Conservation (phyloP, 2,797 vertebrate species). For the Fundulus diaphanus region DNA sequence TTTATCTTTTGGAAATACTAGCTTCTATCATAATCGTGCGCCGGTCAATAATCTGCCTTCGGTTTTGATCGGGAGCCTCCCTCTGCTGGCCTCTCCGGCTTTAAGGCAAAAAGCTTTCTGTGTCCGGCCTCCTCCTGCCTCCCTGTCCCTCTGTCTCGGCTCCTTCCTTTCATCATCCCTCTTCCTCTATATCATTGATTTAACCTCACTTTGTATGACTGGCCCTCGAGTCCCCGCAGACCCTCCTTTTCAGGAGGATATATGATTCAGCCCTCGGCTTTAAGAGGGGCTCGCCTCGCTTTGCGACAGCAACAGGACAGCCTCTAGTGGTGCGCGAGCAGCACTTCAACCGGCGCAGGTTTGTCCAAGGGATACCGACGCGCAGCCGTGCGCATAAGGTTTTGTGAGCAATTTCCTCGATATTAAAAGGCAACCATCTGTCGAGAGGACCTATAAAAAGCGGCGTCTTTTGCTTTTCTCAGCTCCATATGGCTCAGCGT, state of each 20-base stretch:
- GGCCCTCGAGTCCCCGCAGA: conserved; percentile 50
- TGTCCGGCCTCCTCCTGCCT: conserved; percentile 37
- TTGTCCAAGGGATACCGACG: neutral
- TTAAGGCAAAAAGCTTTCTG: conserved; percentile 44
- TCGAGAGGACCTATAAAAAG: neutral
- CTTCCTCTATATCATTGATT: conserved; percentile 67
- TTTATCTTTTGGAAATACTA: conserved; percentile 19
- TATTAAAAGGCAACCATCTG: conserved; percentile 6
- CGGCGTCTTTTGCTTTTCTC: conserved; percentile 1
- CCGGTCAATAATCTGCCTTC: conserved; percentile 56
- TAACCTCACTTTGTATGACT: conserved; percentile 60
- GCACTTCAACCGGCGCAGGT: conserved; percentile 46
- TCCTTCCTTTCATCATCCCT: conserved; percentile 59
- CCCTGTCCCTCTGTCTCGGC: conserved; percentile 35
- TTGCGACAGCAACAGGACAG: conserved; percentile 65
- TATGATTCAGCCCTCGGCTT: conserved; percentile 11
- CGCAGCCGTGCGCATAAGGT: neutral
- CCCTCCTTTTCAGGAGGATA: conserved; percentile 18
- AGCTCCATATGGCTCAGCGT: neutral
- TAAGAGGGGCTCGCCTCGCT: conserved; percentile 13
- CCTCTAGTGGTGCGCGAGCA: conserved; percentile 71
- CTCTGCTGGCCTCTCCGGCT: conserved; percentile 45
- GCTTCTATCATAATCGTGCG: conserved; percentile 46
- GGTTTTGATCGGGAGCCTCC: conserved; percentile 55
- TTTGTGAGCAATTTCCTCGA: conserved; percentile 1